Percentiles rank a stretch among this genome's conserved stretches.
phyloP scores from a whole-genome alignment of 2,888 invertebrate genomes.

The Epinotia bilunana region DNA sequence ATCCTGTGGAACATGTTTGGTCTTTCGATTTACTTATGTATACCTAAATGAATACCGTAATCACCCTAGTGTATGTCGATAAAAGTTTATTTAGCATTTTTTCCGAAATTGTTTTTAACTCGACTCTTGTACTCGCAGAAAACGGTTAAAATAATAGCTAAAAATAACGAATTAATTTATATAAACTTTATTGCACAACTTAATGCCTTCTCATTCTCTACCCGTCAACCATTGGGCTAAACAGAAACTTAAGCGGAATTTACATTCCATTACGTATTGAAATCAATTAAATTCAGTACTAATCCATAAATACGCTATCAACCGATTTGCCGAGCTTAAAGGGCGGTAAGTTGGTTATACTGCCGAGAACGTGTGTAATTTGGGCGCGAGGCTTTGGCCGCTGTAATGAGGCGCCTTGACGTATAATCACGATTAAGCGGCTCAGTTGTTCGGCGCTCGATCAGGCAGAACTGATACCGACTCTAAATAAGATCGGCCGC shows the following conservation, averaged over 20 bases:
- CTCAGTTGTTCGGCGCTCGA: slow-evolving; percentile 66
- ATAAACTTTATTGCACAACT: too few species aligned
- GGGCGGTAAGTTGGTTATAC: slow-evolving; percentile 3
- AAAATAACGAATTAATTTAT: too few species aligned
- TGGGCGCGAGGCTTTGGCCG: slow-evolving; percentile 2
- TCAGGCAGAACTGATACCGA: slow-evolving; percentile 67
- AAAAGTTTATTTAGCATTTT: neutral
- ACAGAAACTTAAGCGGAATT: too few species aligned
- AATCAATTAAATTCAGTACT: neutral
- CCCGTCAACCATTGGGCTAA: too few species aligned
- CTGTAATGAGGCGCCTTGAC: slow-evolving; percentile 58
- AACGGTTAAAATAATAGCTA: too few species aligned
- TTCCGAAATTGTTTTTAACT: neutral
- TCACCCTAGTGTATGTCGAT: neutral
- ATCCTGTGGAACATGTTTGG: too few species aligned
- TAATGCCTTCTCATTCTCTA: too few species aligned
- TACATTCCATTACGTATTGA: neutral
- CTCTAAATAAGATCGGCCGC: slow-evolving; percentile 43
- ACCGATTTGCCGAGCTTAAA: neutral
- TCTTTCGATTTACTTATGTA: too few species aligned
- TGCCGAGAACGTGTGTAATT: slow-evolving; percentile 20
- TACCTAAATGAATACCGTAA: neutral
- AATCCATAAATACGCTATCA: neutral
- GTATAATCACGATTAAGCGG: slow-evolving; percentile 69
- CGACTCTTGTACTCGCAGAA: too few species aligned